Base-by-base conservation (phyloP, 1,140 invertebrate species). In the Schmidtea mediterranea region DNA sequence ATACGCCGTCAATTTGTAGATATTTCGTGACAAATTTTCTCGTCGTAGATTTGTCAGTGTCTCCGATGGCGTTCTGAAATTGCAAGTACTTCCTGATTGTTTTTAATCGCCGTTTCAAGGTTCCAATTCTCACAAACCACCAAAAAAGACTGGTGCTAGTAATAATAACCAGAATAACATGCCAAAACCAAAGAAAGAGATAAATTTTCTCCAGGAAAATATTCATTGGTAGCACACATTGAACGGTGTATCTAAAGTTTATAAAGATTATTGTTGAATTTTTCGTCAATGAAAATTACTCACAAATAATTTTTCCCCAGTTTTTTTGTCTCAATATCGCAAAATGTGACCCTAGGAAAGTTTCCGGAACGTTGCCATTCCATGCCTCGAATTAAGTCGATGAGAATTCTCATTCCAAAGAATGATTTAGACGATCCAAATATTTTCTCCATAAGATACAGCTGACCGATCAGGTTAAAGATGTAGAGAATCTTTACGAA, bases 311-410 rank as follows among this genome's bases (percentile, higher is more conserved):
- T 45, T 8, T 15, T 21, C 22, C 43, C 43, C n/a, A 45, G 18
- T 21, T 45, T 45, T 24, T 45, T 45, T 5, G 43, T 45, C n/a
- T 45, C 15, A 15, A 45, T 19, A 19, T 15, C 15, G 47, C 62
- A 63, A 13, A 63, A 54, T 1, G 62, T 63, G 23, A 63, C 56
- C 18, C 60, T 47, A 1, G 62, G 62, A 49, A 63, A 63, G 15
- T 60, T 52, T 2, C 55, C 54, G 0, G 55, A 58, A 32, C 57
- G 59, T 21, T 55, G 54, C 54, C 56, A 58, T 13, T 48, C 16
- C 24, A 22, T 40, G 3, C 23, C 23, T 12, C 9, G 6, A 2
- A 48, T 13, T 40, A 48, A 40, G 13, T 48, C 38, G 8, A 13
- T 48, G 5, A 48, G 46, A 24, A 48, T 40, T 13, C 22, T 40